Base-by-base conservation (phyloP, 2,113 vertebrate species). In the Suncus etruscus region DNA sequence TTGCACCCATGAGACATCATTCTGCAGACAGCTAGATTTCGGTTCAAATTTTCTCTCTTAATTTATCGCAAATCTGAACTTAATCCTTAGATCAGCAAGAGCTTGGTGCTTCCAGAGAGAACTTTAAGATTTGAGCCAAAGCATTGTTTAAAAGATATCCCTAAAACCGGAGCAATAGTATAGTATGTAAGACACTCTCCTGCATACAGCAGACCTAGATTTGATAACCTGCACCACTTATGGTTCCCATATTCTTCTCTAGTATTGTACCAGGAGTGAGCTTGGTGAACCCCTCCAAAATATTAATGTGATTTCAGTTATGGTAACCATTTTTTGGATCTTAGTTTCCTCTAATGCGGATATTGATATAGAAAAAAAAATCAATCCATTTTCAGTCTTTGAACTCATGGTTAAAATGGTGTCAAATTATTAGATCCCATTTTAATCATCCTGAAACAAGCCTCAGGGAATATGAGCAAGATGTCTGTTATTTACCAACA, bases 11-110 rank as follows among this genome's bases (percentile, higher is more conserved):
- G 68, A 92, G 83, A 92, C 48, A 88, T 68, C 11, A 20, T 73
- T 87, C 83, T 91, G 54, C 48, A 80, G 54, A 94, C 73, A 90
- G 72, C 91, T 51, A 69, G 63, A 90, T 87, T 94, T 88, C 74
- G 84, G 29, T 66, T 50, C 69, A 68, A 81, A 82, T 92, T 93
- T 77, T 73, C 75, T 89, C 87, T 65, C 75, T 93, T 86, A 91
- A 91, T 91, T 95, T 24, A 32, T 78, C 86, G 24, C 20, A 87
- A 78, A 29, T 74, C 73, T 86, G 12, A 39, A 27, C 77, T 27
- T 48, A 74, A 78, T 86, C 86, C 12, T 24, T 61, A 89, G 22
- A 20, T 32, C 47, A 83, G 14, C 47, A 61, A 45, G 66, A 86
- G n/a, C 86, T 90, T 83, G 61, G 58, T 68, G 77, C 11, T 65